Evolutionary conservation across 2,888 invertebrate genomes (phyloP).

Genomic region (Ditylenchus weischeri): DNA sequence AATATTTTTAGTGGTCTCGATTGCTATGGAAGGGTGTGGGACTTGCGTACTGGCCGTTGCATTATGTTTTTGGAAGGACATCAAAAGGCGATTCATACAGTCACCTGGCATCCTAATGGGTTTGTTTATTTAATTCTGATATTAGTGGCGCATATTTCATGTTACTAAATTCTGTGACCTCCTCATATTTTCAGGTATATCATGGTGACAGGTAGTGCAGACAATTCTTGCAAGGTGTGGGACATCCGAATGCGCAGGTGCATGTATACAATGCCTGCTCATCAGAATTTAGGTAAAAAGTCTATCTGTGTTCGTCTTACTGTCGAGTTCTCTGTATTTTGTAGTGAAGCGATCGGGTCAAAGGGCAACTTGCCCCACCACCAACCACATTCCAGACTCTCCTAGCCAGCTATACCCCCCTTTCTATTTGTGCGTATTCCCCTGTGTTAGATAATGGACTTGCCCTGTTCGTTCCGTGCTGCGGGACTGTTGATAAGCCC

Average conservation of each 20-base stretch:
- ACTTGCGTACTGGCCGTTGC: slow-evolving; percentile 74
- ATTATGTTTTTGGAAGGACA: slow-evolving; percentile 99
- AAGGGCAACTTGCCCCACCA: too few relatives aligned
- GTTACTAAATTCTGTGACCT: not conserved
- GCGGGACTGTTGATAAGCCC: too few relatives aligned
- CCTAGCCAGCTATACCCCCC: too few relatives aligned
- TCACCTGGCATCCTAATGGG: slow-evolving; percentile 85
- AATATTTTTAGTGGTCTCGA: slow-evolving; percentile 75
- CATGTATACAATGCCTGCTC: slow-evolving; percentile 91
- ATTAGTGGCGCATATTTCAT: not conserved
- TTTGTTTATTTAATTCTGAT: slow-evolving; percentile 56
- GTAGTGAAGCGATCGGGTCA: too few relatives aligned
- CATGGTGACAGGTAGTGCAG: slow-evolving; percentile 77
- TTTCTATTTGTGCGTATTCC: too few relatives aligned
- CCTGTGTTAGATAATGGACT: too few relatives aligned
- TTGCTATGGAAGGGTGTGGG: slow-evolving; percentile 96
- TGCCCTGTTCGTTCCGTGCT: too few relatives aligned
- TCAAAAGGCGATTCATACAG: slow-evolving; percentile 79
- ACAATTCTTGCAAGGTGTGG: slow-evolving; percentile 90
- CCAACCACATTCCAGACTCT: too few relatives aligned
- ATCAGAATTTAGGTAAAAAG: slow-evolving; percentile 72
- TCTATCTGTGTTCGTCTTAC: slow-evolving; percentile 59
- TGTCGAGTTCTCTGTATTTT: too few relatives aligned
- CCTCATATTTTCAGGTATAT: slow-evolving; percentile 40
- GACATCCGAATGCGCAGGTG: slow-evolving; percentile 81